Conservation (phyloP, 53 echinoderm and acorn worm species). For the Crossaster papposus region DNA sequence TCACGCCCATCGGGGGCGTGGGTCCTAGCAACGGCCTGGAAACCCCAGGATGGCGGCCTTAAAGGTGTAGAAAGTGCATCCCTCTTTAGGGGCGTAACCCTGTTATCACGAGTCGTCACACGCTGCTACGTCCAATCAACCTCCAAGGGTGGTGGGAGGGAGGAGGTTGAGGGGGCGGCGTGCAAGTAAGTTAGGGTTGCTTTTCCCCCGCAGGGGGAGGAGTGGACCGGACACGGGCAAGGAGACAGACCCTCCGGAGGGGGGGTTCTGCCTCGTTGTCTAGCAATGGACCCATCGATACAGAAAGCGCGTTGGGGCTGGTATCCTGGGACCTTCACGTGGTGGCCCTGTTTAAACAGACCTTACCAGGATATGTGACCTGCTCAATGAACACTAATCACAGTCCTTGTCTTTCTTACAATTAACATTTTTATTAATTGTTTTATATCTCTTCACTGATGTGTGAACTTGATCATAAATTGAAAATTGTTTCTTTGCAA, state of each 20-base stretch:
- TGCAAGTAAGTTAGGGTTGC: neutral
- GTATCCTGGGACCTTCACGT: constrained; percentile 25
- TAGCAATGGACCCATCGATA: neutral
- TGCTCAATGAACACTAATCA: too few relatives aligned
- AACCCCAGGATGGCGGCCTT: neutral
- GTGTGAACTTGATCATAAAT: too few relatives aligned
- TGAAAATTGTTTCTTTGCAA: too few relatives aligned
- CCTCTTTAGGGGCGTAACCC: neutral
- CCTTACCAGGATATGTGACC: constrained; percentile 6
- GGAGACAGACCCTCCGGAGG: neutral
- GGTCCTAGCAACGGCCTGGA: neutral
- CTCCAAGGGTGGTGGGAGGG: neutral
- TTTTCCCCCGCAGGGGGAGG: neutral
- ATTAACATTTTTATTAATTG: too few relatives aligned
- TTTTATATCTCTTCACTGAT: too few relatives aligned
- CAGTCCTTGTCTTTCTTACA: too few relatives aligned
- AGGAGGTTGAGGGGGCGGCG: neutral
- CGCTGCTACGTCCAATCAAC: neutral
- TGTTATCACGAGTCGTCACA: neutral
- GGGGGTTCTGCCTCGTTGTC: neutral
- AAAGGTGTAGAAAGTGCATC: neutral
- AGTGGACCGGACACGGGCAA: neutral
- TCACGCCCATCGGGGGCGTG: neutral
- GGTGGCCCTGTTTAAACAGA: constrained; percentile 9
- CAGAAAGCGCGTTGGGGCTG: neutral